Base-by-base conservation (phyloP, 2,888 invertebrate species). In the Drosophila kanekoi region DNA sequence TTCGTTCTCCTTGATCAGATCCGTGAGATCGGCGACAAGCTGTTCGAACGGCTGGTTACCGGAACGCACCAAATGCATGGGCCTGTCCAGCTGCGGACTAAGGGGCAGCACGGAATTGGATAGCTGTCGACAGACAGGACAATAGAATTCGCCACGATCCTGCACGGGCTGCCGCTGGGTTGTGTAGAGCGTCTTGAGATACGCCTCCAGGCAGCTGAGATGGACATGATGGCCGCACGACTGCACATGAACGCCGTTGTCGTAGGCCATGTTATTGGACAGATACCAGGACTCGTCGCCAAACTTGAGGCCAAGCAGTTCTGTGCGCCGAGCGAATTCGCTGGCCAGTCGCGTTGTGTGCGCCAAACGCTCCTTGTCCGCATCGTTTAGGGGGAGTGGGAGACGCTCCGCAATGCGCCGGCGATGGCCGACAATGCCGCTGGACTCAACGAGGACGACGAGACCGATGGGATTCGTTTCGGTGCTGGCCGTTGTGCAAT, bases 181-280 rank as follows among this genome's bases (percentile, higher is more conserved):
- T 70, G 95, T 95, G 82, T 95, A 94, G 70, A 99, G 94, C 35
- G 98, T 96, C 86, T 96, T 95, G 85, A 98, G 94, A 93, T 99
- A 99, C 0, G 97, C 95, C 91, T 96, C 96, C 89, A 98, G 95
- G 92, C 99, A 99, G 91, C 97, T 96, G 87, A 98, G 94, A 93
- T 99, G 99, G 65, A 99, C 94, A 93, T 98, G 97, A 93, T 99
- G 99, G 0, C 99, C 99, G 93, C 99, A 99, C 1, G 98, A 97
- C 92, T 97, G 97, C 56, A 98, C 97, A 92, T 97, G 96, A 56
- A 98, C 97, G 57, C 98, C 98, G 73, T 97, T 97, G 92, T 97
- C 97, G 95, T 96, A 97, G 4, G 97, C 97, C 84, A 96, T 94
- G 91, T 96, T 96, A 64, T 97, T 94, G 2, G 96, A 95, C 40